Base-by-base conservation (phyloP, 2,888 invertebrate species). In the Melanchra persicariae region DNA sequence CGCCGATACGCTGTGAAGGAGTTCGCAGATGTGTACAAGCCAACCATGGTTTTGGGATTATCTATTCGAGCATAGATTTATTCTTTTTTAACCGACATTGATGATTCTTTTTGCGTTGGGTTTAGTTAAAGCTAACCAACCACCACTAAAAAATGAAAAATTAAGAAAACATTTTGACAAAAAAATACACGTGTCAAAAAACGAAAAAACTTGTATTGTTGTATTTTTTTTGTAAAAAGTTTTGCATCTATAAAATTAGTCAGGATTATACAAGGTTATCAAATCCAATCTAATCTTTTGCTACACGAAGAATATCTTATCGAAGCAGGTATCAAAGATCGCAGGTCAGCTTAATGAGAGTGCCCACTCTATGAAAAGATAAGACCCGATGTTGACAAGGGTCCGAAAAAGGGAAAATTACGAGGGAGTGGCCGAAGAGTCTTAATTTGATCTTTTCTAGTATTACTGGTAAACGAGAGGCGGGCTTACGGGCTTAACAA, bases 321-420 rank as follows among this genome's bases (percentile, higher is more conserved):
- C 86, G 84, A 87, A 87, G 81, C 87, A 90, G 88, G 87, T 90
- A 90, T 85, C 86, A 85, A 84, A 89, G 87, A 82, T 82, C 78
- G 83, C 78, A 88, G 89, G 90, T 89, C 91, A 91, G 89, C 89
- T 89, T 92, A 93, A 93, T 92, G 91, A 92, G 90, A 90, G 87
- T 88, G 67, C 74, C 57, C 70, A 86, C 88, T 88, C 79, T 85
- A 87, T 90, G 88, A 88, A 89, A 89, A 91, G 91, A 92, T 91
- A 92, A 91, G 89, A 85, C 74, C 70, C 82, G 83, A 84, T 90
- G 91, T 91, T 93, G 93, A 94, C 92, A 92, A 93, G 94, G 94
- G 93, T 93, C 89, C 83, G 89, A 88, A 90, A 91, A 90, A 88
- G 89, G 90, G 90, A 91, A 91, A 92, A 94, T 93, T 93, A 91